Percentiles rank a stretch among this genome's conserved stretches.
These are phyloP conservation scores for Terrapene triunguis DNA, from an alignment of 2,113 vertebrate genomes.

Conservation along the genomic window DNA sequence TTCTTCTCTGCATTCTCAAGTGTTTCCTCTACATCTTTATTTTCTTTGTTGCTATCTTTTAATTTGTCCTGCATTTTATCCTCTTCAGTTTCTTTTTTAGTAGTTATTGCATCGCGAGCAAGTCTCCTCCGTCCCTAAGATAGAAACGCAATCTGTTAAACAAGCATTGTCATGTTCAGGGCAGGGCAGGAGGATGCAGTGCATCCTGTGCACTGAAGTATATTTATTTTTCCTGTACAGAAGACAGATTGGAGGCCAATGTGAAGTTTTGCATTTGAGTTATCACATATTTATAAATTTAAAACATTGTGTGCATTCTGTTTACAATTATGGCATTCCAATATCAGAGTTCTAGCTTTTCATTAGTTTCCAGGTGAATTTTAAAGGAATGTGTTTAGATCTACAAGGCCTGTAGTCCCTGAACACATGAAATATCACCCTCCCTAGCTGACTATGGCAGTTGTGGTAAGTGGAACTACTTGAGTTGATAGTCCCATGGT, in stretches of 20 bases:
- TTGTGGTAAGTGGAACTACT: accelerated
- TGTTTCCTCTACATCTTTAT: constrained; percentile 79
- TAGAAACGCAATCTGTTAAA: neutral
- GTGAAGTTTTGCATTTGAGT: neutral
- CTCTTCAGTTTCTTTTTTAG: constrained; percentile 86
- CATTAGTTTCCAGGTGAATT: neutral
- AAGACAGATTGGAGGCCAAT: neutral
- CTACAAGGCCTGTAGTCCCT: neutral
- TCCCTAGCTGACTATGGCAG: neutral
- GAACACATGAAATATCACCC: neutral
- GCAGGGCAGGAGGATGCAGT: neutral
- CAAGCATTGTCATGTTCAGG: neutral
- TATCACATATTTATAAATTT: neutral
- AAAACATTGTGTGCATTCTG: neutral
- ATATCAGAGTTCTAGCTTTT: accelerated
- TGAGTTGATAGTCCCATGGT: too few species aligned
- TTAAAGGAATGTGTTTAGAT: neutral
- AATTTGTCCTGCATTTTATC: constrained; percentile 82
- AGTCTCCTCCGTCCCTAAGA: constrained; percentile 86
- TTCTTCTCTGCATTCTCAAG: constrained; percentile 79
- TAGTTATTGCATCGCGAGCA: constrained; percentile 76
- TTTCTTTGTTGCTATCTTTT: constrained; percentile 83
- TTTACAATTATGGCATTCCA: neutral
- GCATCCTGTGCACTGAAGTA: neutral
- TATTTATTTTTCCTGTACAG: neutral